Percentiles rank a stretch among this genome's conserved stretches.
Conservation (phyloP, 2,888 invertebrate species). For the Yponomeuta plumbellus region DNA sequence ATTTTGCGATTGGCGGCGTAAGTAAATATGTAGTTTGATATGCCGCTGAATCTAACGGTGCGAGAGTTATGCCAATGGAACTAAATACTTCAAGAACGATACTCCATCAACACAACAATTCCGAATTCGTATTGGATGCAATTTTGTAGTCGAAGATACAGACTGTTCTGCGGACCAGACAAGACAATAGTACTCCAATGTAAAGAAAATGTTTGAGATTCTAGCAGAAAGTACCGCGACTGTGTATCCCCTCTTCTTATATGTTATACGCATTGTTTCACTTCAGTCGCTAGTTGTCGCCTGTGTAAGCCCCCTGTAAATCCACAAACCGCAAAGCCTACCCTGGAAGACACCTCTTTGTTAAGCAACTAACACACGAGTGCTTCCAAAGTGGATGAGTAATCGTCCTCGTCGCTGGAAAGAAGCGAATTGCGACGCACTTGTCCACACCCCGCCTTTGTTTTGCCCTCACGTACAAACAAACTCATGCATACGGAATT, state of each 20-base stretch:
- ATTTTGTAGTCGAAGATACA: no score
- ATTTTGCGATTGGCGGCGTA: no score
- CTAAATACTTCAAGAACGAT: no score
- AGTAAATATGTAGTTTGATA: no score
- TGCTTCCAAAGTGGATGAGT: neutral
- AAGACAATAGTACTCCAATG: no score
- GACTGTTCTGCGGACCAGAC: no score
- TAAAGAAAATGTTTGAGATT: no score
- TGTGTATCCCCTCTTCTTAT: neutral
- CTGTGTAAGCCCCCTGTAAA: neutral
- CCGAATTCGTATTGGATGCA: no score
- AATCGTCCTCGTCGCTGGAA: neutral
- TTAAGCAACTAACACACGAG: neutral
- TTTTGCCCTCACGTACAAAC: conserved; percentile 10
- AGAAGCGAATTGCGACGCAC: conserved; percentile 1
- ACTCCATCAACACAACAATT: no score
- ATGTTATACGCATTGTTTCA: neutral
- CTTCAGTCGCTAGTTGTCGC: neutral
- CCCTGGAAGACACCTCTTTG: neutral
- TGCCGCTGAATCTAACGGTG: no score
- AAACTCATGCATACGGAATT: conserved; percentile 12
- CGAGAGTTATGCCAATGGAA: no score
- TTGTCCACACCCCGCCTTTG: conserved; percentile 12
- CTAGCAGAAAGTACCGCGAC: neutral
- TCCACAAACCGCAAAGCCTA: neutral